These are phyloP conservation scores for Hirtodrosophila confusa DNA, from an alignment of 2,888 invertebrate species.

Conservation along the genomic window DNA sequence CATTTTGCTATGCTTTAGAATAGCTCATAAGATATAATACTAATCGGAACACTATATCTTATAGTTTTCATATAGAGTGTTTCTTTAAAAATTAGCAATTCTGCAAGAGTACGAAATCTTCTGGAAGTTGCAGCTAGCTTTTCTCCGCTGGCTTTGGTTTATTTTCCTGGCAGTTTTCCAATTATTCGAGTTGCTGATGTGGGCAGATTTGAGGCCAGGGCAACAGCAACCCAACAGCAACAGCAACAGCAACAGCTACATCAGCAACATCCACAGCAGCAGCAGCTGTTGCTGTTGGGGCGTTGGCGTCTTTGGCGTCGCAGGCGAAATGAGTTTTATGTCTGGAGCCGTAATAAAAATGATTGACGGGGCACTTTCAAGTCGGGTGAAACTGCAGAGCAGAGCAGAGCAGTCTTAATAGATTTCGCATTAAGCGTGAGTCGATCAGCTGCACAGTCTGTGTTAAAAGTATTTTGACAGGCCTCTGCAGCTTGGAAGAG, in stretches of 20 bases:
- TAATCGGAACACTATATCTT: no score
- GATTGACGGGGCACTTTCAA: constrained; percentile 76
- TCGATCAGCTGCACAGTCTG: constrained; percentile 42
- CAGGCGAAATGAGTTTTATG: constrained; percentile 77
- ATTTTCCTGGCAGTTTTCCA: constrained; percentile 75
- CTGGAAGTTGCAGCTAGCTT: no score
- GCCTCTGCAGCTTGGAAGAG: constrained; percentile 29
- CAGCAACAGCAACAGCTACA: constrained; percentile 3
- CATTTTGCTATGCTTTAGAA: no score
- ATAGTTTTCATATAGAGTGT: no score
- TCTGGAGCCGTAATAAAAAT: constrained; percentile 78
- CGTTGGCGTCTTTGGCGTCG: constrained; percentile 49
- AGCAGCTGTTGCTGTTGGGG: constrained; percentile 41
- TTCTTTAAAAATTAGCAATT: no score
- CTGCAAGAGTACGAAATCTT: no score
- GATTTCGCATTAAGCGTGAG: constrained; percentile 75
- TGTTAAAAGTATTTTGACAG: constrained; percentile 80
- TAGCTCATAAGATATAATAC: no score
- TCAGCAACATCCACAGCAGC: constrained; percentile 28
- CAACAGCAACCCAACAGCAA: constrained; percentile 12
- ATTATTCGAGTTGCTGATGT: constrained; percentile 66
- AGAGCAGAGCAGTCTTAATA: constrained; percentile 60
- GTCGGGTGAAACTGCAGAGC: constrained; percentile 33
- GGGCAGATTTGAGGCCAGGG: constrained; percentile 55
- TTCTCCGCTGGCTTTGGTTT: constrained; percentile 50